Base-by-base conservation (phyloP, 2,888 invertebrate genomes). In the Nasonovia ribisnigri region DNA sequence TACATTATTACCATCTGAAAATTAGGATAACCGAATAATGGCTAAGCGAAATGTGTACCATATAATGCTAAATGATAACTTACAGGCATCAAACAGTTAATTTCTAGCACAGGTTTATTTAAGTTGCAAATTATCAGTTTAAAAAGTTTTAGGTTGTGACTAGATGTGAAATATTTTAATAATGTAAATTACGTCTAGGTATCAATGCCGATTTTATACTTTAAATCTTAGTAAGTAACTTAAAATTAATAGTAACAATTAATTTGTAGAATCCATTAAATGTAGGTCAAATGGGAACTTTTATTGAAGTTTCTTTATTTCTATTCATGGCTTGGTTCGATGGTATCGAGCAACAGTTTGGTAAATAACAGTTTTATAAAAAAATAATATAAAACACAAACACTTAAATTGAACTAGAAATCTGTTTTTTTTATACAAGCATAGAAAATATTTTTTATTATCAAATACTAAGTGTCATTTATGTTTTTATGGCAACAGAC, bases 391-490 rank as follows among this genome's bases (percentile, higher is more conserved):
- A 67, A 67, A 77, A 36, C 20, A 77, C 77, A 77, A 3, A 77
- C 20, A 77, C 77, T 77, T 36, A 77, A 36, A 77, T 77, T 77
- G 36, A 77, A 77, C 77, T 20, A 77, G 77, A 36, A 36, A 36
- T 77, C 36, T 8, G 77, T 5, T 77, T 77, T 77, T 77, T 77
- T 20, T 36, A n/a, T 29, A 3, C 6, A 77, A 88, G 36, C 88
- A 36, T 54, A 42, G 88, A 54, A 57, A 20, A 77, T 77, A 88
- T 57, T 57, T 88, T 88, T 88, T 88, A 88, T 88, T 57, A 88
- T 88, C 88, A 54, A 88, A 57, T 88, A 57, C 88, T 67, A 46
- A 90, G 67, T 90, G n/a, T 46, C 90, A n/a, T 43, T 90, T 48
- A 60, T 90, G 46, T 90, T 60, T 57, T 90, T 90, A 67, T 60